Evolutionary conservation across 2,888 invertebrate genomes (phyloP), one percentile per base, ranked within the genome.

Genomic region (Criorhina ranunculi): DNA sequence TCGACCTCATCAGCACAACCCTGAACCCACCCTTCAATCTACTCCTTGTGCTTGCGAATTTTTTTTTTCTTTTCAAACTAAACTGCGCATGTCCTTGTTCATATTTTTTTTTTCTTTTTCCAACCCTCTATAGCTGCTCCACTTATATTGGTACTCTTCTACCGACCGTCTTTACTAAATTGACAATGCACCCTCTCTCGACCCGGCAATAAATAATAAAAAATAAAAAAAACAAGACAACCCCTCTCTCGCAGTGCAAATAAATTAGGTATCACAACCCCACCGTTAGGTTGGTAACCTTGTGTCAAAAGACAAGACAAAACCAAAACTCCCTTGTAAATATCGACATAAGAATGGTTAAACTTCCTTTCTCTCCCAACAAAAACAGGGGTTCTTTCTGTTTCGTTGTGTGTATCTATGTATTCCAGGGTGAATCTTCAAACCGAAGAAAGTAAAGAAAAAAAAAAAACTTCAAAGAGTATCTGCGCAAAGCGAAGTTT

Each of bases 221-320:
- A 67, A 72, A 81, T 62, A 46, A 55, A 55, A 51, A 60, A 55
- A 62, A 42, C 33, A 55, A 49, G 33, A 37, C 60, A 24, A 24
- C 11, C 69, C 57, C 80, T 35, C 37, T 62, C 69, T 42, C 35
- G 12, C 15, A 46, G 51, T 19, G 57, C 60, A 66, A 64, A 79
- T 75, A 79, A 79, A 85, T 75, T 51, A 64, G 60, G 66, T 49
- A 73, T 77, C 66, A n/a, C n/a, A 82, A 72, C 77, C 72, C 72
- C 44, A 24, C 51, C 4, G 3, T n/a, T 62, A 59, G 59, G 42
- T 75, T 60, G 53, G 35, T 40, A 67, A 40, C 55, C 42, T 57
- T 83, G 49, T 67, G 24, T 75, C 17, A 33, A 49, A 33, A 15
- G 33, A 49, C 37, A 49, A 8, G 33, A 12, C 35, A n/a, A n/a